Evolutionary conservation across 2,797 vertebrate genomes (phyloP), one percentile per base, ranked within the genome.

Genomic region (Myotis daubentonii): DNA sequence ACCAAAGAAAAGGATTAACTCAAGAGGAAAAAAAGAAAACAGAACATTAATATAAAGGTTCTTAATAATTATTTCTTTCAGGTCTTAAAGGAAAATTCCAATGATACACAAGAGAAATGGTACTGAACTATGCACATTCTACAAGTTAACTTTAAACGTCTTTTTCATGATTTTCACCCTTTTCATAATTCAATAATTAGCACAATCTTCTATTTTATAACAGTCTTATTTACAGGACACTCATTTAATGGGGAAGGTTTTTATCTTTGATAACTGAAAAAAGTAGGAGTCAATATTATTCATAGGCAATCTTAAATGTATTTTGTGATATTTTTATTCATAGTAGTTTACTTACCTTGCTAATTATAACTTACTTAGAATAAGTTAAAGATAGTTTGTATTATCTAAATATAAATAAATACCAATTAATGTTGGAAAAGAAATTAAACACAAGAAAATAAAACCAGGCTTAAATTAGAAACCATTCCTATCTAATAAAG

Each of bases 211-310:
- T 62, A 74, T 82, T 84, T 84, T 85, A 55, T 55, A 89, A 92
- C 12, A 74, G 7, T 33, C 16, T 89, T 68, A 23, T 83, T 94
- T 68, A 85, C 0, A 38, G 55, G 30, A 74, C 30, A 70, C 8
- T 82, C 15, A 91, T 25, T 92, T 78, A 72, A 81, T 78, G 36
- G 19, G 22, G 8, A 23, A 71, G 19, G 44, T 57, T 36, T 92
- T 90, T 81, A 88, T 62, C 87, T 96, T 87, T 87, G 71, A 68
- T 94, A 91, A 65, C 0, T 86, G 53, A 93, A 91, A 91, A 88
- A 94, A 90, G 30, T 36, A 95, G 51, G 6, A 72, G 7, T 55
- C 49, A 55, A 86, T 33, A 76, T 80, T 74, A 91, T 44, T 93
- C 41, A 94, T 60, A 92, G 20, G 72, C 88, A 12, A 20, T 79